Evolutionary conservation across 2,113 vertebrate genomes (phyloP), one percentile per base, ranked within the genome.

Genomic region (Rutilus rutilus): DNA sequence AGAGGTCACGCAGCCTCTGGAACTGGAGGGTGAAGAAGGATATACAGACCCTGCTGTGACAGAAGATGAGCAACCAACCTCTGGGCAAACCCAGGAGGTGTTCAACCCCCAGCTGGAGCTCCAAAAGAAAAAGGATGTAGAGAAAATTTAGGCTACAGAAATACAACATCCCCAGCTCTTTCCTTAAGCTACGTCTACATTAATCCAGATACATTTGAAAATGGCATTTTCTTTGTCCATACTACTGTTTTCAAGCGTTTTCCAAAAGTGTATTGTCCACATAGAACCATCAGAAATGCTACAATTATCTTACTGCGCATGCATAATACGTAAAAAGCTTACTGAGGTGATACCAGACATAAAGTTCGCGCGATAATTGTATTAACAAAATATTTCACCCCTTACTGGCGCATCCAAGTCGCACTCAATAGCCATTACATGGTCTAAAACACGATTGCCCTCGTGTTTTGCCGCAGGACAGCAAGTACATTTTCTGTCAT

Each of bases 71-170:
- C 21, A 79, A 71, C 69, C 65, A 21, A 33, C 60, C 76, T 52
- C 69, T 1, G 82, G 50, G 42, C 45, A 82, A 57, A 75, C 67
- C 39, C 79, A 87, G 27, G 71, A 87, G 14, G 69, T 83, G 19
- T 42, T 86, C 62, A 65, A 7, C 5, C 9, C 84, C 52, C 82
- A 89, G 60, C 21, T 59, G 73, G 87, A 84, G 0, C 57, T 86
- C 80, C 78, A 50, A 8, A 83, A 52, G 45, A 19, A 76, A 80
- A 4, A 19, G 33, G 77, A 59, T 57, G 47, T 57, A 33, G 76
- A 52, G 33, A 74, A 87, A n/a, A 21, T 27, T 1, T 42, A 87
- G 15, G 36, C 42, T 50, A 14, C 21, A 36, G 45, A 12, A 81
- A 50, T 77, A 10, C 27, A 60, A 57, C 52, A 52, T n/a, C 21